Percentiles rank a stretch among this genome's conserved stretches.
These are phyloP conservation scores for Uropsilus gracilis DNA, from an alignment of 2,113 vertebrate species.

Conservation along the genomic window DNA sequence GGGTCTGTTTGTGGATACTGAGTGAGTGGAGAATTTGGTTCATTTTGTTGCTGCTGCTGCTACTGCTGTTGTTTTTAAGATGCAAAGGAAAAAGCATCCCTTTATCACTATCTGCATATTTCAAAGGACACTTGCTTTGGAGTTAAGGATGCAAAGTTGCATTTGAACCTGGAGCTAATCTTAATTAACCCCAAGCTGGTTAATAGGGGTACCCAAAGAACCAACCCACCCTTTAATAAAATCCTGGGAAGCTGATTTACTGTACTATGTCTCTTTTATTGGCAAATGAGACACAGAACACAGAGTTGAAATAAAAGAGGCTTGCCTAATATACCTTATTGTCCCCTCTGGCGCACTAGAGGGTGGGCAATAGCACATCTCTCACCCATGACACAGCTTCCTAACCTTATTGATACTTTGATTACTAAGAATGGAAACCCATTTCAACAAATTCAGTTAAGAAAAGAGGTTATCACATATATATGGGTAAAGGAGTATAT, in stretches of 20 bases:
- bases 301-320: background rate
- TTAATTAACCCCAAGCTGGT: background rate
- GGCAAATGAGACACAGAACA: background rate
- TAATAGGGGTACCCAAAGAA: background rate
- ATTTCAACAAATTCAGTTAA: background rate
- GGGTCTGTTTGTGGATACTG: background rate
- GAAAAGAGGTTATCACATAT: background rate
- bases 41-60: no score
- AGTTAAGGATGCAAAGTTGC: background rate
- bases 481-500: background rate
- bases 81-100: background rate
- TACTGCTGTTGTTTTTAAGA: no score
- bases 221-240: background rate
- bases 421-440: background rate
- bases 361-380: no score
- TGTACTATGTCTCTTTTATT: background rate
- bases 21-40: background rate
- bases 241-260: background rate
- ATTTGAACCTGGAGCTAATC: background rate
- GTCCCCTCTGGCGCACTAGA: no score
- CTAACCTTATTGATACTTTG: background rate
- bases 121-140: background rate
- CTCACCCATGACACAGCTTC: no score
- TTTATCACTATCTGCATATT: background rate
- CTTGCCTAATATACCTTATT: background rate